These are phyloP conservation scores for Eupeodes corollae DNA, from an alignment of 1,140 invertebrate species.

Conservation along the genomic window DNA sequence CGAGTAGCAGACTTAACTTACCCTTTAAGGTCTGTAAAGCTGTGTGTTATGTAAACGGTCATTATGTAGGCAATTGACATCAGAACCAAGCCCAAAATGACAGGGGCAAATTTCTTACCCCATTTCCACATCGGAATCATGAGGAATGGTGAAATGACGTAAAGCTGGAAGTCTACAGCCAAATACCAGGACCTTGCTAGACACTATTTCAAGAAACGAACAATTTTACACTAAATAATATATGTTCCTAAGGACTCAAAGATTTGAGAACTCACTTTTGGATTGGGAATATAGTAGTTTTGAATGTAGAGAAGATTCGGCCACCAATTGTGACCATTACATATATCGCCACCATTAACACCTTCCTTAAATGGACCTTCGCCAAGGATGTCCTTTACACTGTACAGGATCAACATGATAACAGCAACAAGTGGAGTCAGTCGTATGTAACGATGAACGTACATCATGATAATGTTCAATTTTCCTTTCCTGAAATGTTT, in stretches of 20 bases:
- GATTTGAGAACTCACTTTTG: background rate
- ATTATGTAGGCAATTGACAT: too few relatives aligned
- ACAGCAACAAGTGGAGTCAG: background rate
- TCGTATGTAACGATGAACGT: background rate
- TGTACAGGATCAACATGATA: background rate
- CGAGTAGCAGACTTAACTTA: too few relatives aligned
- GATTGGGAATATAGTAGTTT: background rate
- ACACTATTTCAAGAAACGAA: slow-evolving; percentile 45
- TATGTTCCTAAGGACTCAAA: background rate
- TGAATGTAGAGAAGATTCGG: background rate
- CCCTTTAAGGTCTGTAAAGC: too few relatives aligned
- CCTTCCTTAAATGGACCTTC: background rate
- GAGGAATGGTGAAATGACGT: slow-evolving; percentile 58
- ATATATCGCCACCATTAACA: too few relatives aligned
- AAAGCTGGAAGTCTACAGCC: slow-evolving; percentile 68
- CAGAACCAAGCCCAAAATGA: too few relatives aligned
- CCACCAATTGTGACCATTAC: background rate
- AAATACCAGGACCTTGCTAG: slow-evolving; percentile 82
- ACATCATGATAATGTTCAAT: background rate
- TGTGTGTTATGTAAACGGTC: too few relatives aligned
- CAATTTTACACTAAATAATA: background rate
- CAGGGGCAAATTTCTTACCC: slow-evolving; percentile 24
- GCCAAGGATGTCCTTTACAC: background rate
- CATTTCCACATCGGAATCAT: slow-evolving; percentile 52
- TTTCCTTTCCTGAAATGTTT: background rate